These are phyloP conservation scores for Dorcus hopei DNA, from an alignment of 2,888 invertebrate species.

Conservation along the genomic window DNA sequence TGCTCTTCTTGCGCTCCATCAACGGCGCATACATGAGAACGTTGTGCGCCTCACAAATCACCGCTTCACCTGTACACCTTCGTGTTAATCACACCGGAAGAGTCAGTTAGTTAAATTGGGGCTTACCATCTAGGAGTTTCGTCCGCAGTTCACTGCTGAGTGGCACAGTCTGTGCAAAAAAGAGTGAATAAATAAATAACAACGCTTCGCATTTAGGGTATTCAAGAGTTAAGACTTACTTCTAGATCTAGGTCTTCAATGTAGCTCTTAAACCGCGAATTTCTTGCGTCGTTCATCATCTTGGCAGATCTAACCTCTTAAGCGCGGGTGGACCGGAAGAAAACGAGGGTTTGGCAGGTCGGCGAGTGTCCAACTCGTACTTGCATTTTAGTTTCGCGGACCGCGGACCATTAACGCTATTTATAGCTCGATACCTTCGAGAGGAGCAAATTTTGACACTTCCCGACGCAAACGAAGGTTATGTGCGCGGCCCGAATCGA, in stretches of 20 bases:
- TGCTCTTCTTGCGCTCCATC: slow-evolving; percentile 74
- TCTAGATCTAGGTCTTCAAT: slow-evolving; percentile 43
- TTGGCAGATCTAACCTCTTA: too few species aligned
- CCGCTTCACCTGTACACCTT: slow-evolving; percentile 66
- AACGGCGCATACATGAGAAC: slow-evolving; percentile 82
- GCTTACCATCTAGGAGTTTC: slow-evolving; percentile 44
- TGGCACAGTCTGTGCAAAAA: slow-evolving; percentile 37
- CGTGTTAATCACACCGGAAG: not conserved
- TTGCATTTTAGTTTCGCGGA: too few species aligned
- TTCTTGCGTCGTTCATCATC: slow-evolving; percentile 27
- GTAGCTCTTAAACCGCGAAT: slow-evolving; percentile 46
- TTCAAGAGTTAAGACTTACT: slow-evolving; percentile 30
- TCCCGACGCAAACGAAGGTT: too few species aligned
- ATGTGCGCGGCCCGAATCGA: too few species aligned
- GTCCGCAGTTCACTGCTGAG: slow-evolving; percentile 43
- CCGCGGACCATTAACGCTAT: too few species aligned
- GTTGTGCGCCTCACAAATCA: slow-evolving; percentile 76
- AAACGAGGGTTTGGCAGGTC: too few species aligned
- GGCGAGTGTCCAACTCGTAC: too few species aligned
- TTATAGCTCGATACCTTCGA: too few species aligned
- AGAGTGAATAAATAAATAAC: not conserved
- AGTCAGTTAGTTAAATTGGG: not conserved
- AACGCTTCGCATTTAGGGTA: not conserved
- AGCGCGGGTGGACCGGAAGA: too few species aligned
- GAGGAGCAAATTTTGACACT: too few species aligned